phyloP scores from a whole-genome alignment of 2,113 vertebrate species.

The Fregetta grallaria region DNA sequence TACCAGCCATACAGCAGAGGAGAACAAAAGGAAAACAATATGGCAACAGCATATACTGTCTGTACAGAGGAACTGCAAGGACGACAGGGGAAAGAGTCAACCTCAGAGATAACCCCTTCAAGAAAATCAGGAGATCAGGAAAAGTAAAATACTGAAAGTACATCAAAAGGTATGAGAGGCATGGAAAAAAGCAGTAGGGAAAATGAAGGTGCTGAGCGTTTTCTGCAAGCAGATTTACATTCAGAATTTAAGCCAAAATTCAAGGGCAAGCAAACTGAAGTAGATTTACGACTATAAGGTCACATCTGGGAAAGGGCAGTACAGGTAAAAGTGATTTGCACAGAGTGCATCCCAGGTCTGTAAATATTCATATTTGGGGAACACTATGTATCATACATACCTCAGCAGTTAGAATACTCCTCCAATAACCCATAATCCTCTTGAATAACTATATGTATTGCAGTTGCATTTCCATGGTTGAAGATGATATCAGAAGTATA shows the following conservation, averaged over 20 bases:
- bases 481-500: neutral
- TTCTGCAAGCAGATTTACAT: neutral
- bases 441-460: neutral
- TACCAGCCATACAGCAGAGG: neutral
- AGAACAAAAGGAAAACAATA: neutral
- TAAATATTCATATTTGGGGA: neutral
- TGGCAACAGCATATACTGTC: neutral
- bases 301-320: neutral
- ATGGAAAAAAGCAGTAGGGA: neutral
- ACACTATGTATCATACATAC: neutral
- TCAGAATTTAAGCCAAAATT: neutral
- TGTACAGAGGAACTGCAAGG: neutral
- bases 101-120: neutral
- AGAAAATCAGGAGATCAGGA: neutral
- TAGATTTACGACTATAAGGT: neutral
- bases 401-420: neutral
- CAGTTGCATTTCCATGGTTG: neutral
- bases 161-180: neutral
- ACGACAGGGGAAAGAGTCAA: neutral
- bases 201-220: neutral
- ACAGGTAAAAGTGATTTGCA: neutral
- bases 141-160: neutral
- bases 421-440: neutral
- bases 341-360: neutral
- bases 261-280: neutral